A percentile compares a stretch with the other conserved stretches of the same genome.
Conservation (phyloP, 2,888 invertebrate species). For the Elmis aenea region DNA sequence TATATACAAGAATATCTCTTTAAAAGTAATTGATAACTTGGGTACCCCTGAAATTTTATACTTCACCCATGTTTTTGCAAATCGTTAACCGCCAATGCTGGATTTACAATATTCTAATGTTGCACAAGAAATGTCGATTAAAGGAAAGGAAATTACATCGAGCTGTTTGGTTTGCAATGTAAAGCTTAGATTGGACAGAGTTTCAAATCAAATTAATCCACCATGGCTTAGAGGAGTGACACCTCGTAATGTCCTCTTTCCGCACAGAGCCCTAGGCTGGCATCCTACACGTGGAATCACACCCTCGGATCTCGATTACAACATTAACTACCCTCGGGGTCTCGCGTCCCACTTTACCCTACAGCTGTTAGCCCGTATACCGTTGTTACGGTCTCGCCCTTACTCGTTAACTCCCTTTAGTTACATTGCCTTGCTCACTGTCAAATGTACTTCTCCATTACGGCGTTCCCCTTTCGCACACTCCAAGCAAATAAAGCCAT, state of each 20-base stretch:
- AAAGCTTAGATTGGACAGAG: slow-evolving; percentile 23
- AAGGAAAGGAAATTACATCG: too few species aligned
- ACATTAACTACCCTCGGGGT: slow-evolving; percentile 12
- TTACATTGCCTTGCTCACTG: background rate
- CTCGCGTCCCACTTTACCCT: slow-evolving; percentile 10
- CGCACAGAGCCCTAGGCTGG: slow-evolving; percentile 23
- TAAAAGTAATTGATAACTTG: too few species aligned
- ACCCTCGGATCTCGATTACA: slow-evolving; percentile 19
- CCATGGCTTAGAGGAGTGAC: slow-evolving; percentile 33
- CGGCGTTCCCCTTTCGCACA: background rate
- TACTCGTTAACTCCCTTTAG: background rate
- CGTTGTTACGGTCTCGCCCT: background rate
- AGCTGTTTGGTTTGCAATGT: too few species aligned
- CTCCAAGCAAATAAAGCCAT: background rate
- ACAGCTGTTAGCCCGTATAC: background rate
- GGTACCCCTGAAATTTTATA: too few species aligned
- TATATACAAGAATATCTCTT: too few species aligned
- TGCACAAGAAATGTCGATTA: too few species aligned
- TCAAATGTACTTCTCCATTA: background rate
- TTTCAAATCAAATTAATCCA: slow-evolving; percentile 37
- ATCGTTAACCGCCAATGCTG: too few species aligned
- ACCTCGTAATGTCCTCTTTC: slow-evolving; percentile 35
- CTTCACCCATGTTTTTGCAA: too few species aligned
- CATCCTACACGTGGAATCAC: slow-evolving; percentile 18
- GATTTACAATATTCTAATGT: too few species aligned